phyloP scores from a whole-genome alignment of 2,888 invertebrate genomes.

The Apodemia hepburni region DNA sequence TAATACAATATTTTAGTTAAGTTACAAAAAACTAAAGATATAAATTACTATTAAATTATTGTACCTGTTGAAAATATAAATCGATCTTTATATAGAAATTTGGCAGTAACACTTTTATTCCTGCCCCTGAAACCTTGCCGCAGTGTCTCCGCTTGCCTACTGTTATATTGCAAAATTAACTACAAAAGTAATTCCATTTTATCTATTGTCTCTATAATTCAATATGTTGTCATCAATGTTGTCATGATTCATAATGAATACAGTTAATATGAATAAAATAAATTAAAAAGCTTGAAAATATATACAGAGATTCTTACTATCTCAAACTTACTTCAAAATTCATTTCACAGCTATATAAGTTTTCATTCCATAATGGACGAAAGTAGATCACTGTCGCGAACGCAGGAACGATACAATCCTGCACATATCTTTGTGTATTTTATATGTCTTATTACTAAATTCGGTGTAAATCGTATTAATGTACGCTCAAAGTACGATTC shows the following conservation, averaged over 20 bases:
- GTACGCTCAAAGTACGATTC: no score
- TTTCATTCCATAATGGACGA: constrained; percentile 22
- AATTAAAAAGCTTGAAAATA: constrained; percentile 7
- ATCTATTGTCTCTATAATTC: constrained; percentile 5
- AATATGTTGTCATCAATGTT: constrained; percentile 4
- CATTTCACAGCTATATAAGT: constrained; percentile 16
- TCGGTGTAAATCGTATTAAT: not conserved
- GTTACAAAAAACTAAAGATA: no score
- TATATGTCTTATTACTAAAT: not conserved
- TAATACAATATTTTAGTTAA: no score
- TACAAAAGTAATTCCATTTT: constrained; percentile 5
- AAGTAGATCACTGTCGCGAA: constrained; percentile 19
- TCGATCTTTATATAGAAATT: no score
- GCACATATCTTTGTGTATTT: not conserved
- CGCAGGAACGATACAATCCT: constrained; percentile 4
- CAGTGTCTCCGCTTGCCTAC: constrained; percentile 7
- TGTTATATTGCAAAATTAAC: constrained; percentile 10
- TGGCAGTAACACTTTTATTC: no score
- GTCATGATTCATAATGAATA: constrained; percentile 5
- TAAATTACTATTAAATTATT: no score
- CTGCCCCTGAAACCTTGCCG: not conserved
- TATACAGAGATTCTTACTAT: not conserved
- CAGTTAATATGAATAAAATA: constrained; percentile 4
- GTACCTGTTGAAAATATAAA: no score
- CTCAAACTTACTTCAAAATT: constrained; percentile 17